A percentile compares a stretch with the other conserved stretches of the same genome.
These are phyloP conservation scores for Axis porcinus DNA, from an alignment of 2,113 vertebrate species.

Conservation along the genomic window DNA sequence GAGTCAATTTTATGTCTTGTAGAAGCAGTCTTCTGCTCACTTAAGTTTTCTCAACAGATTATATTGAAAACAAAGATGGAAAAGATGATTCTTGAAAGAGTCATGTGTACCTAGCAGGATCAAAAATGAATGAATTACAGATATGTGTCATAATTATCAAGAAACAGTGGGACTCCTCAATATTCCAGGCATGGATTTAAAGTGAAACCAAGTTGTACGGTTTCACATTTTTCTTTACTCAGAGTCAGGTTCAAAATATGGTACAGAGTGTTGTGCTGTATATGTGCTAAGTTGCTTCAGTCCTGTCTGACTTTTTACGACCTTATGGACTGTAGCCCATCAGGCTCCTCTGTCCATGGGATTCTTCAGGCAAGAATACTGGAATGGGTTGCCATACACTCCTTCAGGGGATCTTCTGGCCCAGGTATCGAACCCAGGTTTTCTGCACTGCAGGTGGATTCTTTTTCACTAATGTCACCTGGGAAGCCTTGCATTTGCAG, in stretches of 20 bases:
- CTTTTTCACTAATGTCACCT: neutral
- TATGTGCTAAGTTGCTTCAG: neutral
- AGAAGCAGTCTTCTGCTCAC: neutral
- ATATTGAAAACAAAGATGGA: neutral
- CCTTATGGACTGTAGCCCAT: neutral
- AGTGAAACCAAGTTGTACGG: neutral
- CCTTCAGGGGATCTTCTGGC: neutral
- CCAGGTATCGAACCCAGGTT: neutral
- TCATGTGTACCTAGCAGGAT: neutral
- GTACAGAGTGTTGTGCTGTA: neutral
- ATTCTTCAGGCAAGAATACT: neutral
- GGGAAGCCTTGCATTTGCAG: neutral
- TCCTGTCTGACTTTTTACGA: neutral
- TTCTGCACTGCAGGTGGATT: neutral
- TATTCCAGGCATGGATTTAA: neutral
- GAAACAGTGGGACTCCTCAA: neutral
- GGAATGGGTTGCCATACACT: neutral
- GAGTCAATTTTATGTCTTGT: neutral
- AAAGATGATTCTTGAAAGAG: neutral
- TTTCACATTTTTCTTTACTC: neutral
- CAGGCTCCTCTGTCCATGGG: neutral
- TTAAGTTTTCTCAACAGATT: neutral
- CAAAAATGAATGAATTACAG: neutral
- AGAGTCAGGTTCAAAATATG: neutral
- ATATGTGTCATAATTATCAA: neutral